phyloP scores from a whole-genome alignment of 1,140 invertebrate genomes.

The Drosophila miranda region DNA sequence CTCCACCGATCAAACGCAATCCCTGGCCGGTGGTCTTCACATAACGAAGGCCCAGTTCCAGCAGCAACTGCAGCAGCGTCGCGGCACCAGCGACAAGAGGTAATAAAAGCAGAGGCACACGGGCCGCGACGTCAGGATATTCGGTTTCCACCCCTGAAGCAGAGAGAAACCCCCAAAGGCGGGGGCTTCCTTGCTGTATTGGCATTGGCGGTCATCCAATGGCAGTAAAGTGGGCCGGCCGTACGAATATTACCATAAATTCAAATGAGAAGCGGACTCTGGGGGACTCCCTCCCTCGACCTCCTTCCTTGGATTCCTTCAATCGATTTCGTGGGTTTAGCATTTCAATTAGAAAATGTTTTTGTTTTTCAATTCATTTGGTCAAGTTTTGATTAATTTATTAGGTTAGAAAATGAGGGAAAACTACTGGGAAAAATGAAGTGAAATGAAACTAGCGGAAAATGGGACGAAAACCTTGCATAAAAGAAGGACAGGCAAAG shows the following conservation, averaged over 20 bases:
- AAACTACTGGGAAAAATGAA: too few relatives aligned
- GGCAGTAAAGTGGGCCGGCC: slow-evolving; percentile 41
- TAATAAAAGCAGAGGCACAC: slow-evolving; percentile 49
- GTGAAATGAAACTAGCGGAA: too few relatives aligned
- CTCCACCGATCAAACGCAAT: slow-evolving; percentile 29
- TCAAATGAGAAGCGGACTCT: slow-evolving; percentile 42
- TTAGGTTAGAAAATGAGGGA: too few relatives aligned
- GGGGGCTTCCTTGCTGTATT: background rate
- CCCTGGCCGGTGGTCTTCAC: slow-evolving; percentile 65
- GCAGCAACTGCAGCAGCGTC: slow-evolving; percentile 73
- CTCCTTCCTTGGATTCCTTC: slow-evolving; percentile 7
- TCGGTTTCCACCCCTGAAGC: slow-evolving; percentile 8
- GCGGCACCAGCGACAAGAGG: slow-evolving; percentile 62
- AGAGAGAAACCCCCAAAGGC: slow-evolving; percentile 1
- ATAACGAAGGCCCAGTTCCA: slow-evolving; percentile 79
- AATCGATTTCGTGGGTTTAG: slow-evolving; percentile 59
- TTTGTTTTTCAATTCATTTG: slow-evolving; percentile 25
- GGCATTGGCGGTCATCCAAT: slow-evolving; percentile 6
- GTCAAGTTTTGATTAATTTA: slow-evolving; percentile 4
- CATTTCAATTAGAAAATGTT: slow-evolving; percentile 59
- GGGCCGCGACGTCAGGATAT: too few relatives aligned
- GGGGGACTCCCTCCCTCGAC: background rate
- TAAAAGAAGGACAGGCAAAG: slow-evolving; percentile 45
- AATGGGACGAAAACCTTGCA: background rate
- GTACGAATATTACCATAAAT: slow-evolving; percentile 68